Conservation (phyloP, 1,140 invertebrate genomes). For the Drosophila parabipectinata region DNA sequence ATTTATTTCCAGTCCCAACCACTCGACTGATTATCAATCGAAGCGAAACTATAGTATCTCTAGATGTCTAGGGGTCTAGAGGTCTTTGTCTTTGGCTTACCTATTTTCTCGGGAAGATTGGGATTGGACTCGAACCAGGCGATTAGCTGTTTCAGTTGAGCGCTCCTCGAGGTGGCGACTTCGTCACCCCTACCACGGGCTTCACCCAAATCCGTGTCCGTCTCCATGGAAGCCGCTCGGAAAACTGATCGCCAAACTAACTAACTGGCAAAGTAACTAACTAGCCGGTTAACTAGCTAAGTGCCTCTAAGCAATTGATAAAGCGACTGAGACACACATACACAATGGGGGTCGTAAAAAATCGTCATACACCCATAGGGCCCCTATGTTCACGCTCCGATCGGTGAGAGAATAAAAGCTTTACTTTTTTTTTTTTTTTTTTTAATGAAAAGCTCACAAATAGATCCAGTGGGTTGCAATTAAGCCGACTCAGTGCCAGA, state of each 20-base stretch:
- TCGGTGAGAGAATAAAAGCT: slow-evolving; percentile 4
- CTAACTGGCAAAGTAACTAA: slow-evolving; percentile 7
- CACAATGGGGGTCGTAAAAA: background rate
- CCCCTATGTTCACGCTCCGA: slow-evolving; percentile 19
- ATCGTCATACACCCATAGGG: background rate
- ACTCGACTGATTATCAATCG: slow-evolving; percentile 35
- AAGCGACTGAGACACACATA: slow-evolving; percentile 21
- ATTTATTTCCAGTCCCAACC: background rate
- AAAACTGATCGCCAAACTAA: slow-evolving; percentile 24
- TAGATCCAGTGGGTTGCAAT: slow-evolving; percentile 1
- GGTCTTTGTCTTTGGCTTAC: slow-evolving; percentile 38
- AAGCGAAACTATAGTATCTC: slow-evolving; percentile 11
- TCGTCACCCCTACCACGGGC: background rate
- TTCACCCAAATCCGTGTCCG: slow-evolving; percentile 1
- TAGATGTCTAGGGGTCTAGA: background rate
- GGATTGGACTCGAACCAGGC: slow-evolving; percentile 70
- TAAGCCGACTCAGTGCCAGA: background rate
- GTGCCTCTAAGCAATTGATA: slow-evolving; percentile 38
- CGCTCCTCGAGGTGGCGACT: slow-evolving; percentile 15
- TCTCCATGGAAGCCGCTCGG: slow-evolving; percentile 22
- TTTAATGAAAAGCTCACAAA: background rate
- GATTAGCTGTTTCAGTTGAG: slow-evolving; percentile 50
- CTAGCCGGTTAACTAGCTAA: slow-evolving; percentile 10
- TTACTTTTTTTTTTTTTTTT: background rate
- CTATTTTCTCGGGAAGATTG: slow-evolving; percentile 70